These are phyloP conservation scores for Arnoldichthys spilopterus DNA, from an alignment of 2,797 vertebrate genomes.

Conservation along the genomic window DNA sequence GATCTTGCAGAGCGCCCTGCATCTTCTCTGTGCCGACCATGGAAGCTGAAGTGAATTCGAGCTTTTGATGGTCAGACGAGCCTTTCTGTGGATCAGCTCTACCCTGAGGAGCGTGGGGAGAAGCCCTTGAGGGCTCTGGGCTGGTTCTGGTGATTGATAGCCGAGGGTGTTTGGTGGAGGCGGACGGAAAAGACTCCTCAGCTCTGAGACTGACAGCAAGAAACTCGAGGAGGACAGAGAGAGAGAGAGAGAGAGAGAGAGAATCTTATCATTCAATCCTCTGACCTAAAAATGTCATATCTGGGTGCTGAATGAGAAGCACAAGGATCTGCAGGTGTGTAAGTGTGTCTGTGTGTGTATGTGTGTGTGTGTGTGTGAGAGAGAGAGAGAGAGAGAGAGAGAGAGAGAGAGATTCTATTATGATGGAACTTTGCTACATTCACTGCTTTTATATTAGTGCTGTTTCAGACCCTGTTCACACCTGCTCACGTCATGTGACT, in stretches of 20 bases:
- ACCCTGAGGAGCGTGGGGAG: conserved; percentile 13
- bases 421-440: too few species aligned
- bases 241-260: conserved; percentile 27
- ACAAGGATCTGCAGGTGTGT: conserved; percentile 18
- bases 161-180: conserved; percentile 33
- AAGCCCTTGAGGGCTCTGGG: neutral
- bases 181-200: conserved; percentile 34
- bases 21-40: neutral
- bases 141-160: conserved; percentile 40
- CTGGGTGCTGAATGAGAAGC: conserved; percentile 33
- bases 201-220: conserved; percentile 41
- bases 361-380: too few species aligned
- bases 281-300: conserved; percentile 52
- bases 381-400: too few species aligned
- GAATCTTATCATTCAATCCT: conserved; percentile 30
- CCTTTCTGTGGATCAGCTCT: conserved; percentile 18
- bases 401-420: too few species aligned
- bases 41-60: too few species aligned
- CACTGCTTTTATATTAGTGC: too few species aligned
- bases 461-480: too few species aligned
- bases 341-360: neutral
- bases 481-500: too few species aligned
- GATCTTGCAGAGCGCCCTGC: too few species aligned
- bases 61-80: neutral
- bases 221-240: conserved; percentile 7